Conservation (phyloP, 2,888 invertebrate genomes). For the Adelphocoris suturalis region DNA sequence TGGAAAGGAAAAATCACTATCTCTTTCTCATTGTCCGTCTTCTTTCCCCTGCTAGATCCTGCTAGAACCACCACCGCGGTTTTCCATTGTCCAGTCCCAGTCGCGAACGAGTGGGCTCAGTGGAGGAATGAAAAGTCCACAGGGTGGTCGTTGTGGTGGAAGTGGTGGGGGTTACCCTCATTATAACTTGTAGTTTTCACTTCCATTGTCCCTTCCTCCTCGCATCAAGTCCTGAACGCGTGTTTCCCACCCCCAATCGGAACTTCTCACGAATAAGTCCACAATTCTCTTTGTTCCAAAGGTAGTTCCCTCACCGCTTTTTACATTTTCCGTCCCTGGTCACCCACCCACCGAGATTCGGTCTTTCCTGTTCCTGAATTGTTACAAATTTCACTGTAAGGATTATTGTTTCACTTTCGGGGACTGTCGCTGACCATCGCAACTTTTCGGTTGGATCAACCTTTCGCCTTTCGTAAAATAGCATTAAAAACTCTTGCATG, state of each 20-base stretch:
- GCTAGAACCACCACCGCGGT: neutral
- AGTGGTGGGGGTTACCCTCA: neutral
- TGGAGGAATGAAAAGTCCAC: slow-evolving; percentile 17
- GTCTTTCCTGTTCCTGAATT: neutral
- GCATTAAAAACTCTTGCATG: too few species aligned
- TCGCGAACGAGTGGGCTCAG: neutral
- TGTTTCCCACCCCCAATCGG: slow-evolving; percentile 14
- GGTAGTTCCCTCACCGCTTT: neutral
- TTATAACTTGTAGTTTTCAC: slow-evolving; percentile 50
- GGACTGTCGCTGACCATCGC: too few species aligned
- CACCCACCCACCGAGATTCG: neutral
- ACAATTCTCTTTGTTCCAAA: slow-evolving; percentile 12
- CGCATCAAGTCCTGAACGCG: slow-evolving; percentile 20
- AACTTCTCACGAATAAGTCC: slow-evolving; percentile 7
- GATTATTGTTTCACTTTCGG: neutral
- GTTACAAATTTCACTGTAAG: neutral
- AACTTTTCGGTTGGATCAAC: too few species aligned
- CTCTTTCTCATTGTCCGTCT: neutral
- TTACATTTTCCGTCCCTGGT: neutral
- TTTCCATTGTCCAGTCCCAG: slow-evolving; percentile 26
- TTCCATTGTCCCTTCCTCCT: slow-evolving; percentile 13
- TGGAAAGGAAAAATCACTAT: neutral
- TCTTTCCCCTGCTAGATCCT: neutral
- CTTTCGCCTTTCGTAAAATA: too few species aligned
- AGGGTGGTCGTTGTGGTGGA: too few species aligned